Evolutionary conservation across 2,113 vertebrate genomes (phyloP).

Genomic region (Xiphophorus maculatus): DNA sequence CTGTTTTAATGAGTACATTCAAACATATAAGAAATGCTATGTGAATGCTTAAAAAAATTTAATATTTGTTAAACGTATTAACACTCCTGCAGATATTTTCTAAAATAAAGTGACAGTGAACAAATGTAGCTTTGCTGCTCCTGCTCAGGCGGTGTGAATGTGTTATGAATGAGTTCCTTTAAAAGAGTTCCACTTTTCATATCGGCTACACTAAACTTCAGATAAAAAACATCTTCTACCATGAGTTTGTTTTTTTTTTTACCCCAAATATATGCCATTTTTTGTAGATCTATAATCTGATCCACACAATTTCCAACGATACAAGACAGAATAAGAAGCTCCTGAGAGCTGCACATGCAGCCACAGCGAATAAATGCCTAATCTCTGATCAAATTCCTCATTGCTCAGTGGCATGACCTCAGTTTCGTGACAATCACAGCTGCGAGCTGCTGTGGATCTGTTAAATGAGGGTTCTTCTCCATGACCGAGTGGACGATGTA

Average conservation of each 20-base stretch:
- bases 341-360: constrained; percentile 72
- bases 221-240: constrained; percentile 38
- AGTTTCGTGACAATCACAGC: constrained; percentile 96
- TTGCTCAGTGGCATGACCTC: constrained; percentile 87
- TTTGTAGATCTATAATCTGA: constrained; percentile 26
- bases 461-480: constrained; percentile 98
- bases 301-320: constrained; percentile 25
- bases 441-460: constrained; percentile 95
- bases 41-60: no score
- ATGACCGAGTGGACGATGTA: constrained; percentile 95
- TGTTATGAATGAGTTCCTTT: constrained; percentile 46
- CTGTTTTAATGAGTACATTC: no score
- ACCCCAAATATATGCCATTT: constrained; percentile 1
- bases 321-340: constrained; percentile 50
- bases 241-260: constrained; percentile 4
- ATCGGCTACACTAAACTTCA: constrained; percentile 34
- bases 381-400: constrained; percentile 34
- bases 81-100: neutral
- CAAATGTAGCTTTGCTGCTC: constrained; percentile 22
- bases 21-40: no score
- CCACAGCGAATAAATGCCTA: constrained; percentile 62
- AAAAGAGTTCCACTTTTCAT: constrained; percentile 13
- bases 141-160: constrained; percentile 56
- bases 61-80: neutral
- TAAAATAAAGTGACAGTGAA: neutral